Base-by-base conservation (phyloP, 2,888 invertebrate species). In the Clepsis dumicolana region DNA sequence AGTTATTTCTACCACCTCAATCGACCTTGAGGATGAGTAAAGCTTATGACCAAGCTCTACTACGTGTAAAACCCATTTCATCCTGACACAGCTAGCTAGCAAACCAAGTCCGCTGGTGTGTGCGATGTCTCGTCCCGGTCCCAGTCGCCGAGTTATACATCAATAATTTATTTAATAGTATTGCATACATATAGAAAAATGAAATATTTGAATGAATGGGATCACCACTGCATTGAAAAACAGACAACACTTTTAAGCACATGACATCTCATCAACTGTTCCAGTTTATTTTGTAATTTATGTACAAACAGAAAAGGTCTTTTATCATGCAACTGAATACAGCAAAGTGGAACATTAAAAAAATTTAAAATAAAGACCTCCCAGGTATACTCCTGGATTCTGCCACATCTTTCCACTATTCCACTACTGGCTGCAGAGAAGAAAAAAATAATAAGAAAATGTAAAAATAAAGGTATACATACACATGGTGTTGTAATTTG, bases 401-500 rank as follows among this genome's bases (percentile, higher is more conserved):
- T 89, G 93, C 93, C 91, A 93, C 93, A 93, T 93, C 48, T 48
- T 48, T 48, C 12, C 48, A 79, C 29, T 29, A 29, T 72, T 83
- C 77, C 78, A 74, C 78, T 75, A 78, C 74, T 62, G 25, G 67
- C 90, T 88, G 89, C 77, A 80, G 78, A 84, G 84, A 83, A 69
- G 80, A 84, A 80, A 79, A 77, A 74, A 73, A 57, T 52, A 61
- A 61, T 72, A 74, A 74, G 73, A 62, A 70, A 61, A 70, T 64
- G 70, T 71, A 73, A 62, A 69, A 73, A 70, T 68, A 73, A 74
- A 77, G 70, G 18, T 27, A 85, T 91, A 93, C 90, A 88, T 94
- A 94, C 94, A 93, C 94, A 94, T 94, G 64, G 93, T 93, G 81
- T 84, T 89, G 90, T 93, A 93, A 84, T 91, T 93, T 59, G 88